Evolutionary conservation across 2,888 invertebrate genomes (phyloP).

Genomic region (Pantelozetes paolii): DNA sequence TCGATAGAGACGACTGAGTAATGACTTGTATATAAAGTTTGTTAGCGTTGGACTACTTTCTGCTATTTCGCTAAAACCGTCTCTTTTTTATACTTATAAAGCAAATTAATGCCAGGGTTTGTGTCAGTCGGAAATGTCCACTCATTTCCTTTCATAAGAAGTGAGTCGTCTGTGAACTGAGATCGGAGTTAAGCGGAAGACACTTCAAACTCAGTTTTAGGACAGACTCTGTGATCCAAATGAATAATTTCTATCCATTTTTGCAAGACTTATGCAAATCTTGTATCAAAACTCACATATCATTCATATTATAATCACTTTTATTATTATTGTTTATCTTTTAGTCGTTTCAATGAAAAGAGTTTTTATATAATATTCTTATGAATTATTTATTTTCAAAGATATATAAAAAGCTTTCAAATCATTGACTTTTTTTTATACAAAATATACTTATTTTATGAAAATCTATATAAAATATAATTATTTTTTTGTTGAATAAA

Average conservation of each 20-base stretch:
- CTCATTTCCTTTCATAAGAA: conserved; percentile 25
- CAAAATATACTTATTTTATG: no score
- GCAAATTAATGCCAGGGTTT: conserved; percentile 19
- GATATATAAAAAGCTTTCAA: neutral
- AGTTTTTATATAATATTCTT: no score
- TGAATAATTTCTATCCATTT: neutral
- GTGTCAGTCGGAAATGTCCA: conserved; percentile 27
- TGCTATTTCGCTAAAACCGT: neutral
- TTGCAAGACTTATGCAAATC: neutral
- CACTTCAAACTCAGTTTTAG: neutral
- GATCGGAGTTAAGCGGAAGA: neutral
- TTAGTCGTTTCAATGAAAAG: neutral
- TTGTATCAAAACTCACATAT: neutral
- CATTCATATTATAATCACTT: neutral
- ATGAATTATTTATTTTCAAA: no score
- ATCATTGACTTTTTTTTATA: neutral
- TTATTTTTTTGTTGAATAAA: no score
- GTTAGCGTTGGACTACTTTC: neutral
- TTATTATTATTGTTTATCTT: neutral
- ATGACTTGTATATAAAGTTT: neutral
- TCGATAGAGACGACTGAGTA: neutral
- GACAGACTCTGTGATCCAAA: neutral
- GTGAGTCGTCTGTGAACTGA: neutral
- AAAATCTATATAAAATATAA: no score
- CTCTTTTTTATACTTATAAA: neutral